These are phyloP conservation scores for Chloebia gouldiae DNA, from an alignment of 2,113 vertebrate species.

Conservation along the genomic window DNA sequence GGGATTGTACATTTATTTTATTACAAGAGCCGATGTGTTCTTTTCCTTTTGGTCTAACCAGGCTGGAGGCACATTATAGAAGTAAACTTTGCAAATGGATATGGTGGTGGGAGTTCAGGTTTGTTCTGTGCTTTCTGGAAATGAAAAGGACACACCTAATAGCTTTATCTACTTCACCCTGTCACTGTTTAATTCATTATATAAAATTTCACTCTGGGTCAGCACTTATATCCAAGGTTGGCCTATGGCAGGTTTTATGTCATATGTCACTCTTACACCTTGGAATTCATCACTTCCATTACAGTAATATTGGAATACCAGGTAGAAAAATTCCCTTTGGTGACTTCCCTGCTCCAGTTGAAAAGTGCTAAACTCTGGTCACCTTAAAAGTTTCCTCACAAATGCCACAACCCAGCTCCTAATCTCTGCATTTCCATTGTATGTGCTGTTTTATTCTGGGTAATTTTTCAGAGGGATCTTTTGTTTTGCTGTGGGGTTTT, in stretches of 20 bases:
- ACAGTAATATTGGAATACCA: neutral
- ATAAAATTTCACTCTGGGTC: neutral
- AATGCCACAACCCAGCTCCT: neutral
- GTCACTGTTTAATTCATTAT: neutral
- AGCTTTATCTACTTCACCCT: neutral
- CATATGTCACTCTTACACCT: neutral
- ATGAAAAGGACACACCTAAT: neutral
- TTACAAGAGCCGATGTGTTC: constrained; percentile 2
- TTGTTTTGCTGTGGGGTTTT: neutral
- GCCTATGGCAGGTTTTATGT: neutral
- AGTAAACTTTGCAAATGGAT: neutral
- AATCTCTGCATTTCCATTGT: neutral
- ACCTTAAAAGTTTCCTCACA: neutral
- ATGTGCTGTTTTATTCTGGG: neutral
- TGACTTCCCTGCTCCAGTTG: neutral
- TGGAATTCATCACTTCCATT: neutral
- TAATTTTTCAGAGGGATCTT: fast-evolving
- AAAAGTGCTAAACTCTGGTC: neutral
- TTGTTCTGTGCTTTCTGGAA: neutral
- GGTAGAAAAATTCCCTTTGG: neutral
- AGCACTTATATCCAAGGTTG: neutral
- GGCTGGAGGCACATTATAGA: neutral
- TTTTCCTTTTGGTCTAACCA: constrained; percentile 32
- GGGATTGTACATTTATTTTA: constrained; percentile 27
- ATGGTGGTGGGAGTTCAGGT: neutral